Evolutionary conservation across 2,888 invertebrate genomes (phyloP).

Genomic region (Andrena bucephala): DNA sequence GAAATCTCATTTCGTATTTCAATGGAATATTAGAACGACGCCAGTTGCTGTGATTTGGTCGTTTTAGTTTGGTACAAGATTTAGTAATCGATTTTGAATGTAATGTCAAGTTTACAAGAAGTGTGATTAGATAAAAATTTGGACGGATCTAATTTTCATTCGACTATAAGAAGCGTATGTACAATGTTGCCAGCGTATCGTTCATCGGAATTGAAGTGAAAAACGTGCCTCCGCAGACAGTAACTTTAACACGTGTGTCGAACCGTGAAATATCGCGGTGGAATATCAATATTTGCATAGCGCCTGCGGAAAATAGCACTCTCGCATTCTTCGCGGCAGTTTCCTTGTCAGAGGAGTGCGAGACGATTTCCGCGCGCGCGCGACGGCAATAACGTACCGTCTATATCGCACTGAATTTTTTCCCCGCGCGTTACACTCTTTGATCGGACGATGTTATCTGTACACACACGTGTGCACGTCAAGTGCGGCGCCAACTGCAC

Average conservation of each 20-base stretch:
- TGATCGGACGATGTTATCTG: conserved; percentile 27
- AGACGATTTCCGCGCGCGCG: conserved; percentile 1
- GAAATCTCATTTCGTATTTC: neutral
- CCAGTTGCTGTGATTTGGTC: too few species aligned
- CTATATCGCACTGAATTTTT: conserved; percentile 18
- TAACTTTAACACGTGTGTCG: neutral
- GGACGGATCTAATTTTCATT: too few species aligned
- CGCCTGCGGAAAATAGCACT: neutral
- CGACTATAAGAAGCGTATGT: too few species aligned
- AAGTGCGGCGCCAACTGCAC: conserved; percentile 52
- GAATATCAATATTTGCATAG: conserved; percentile 35
- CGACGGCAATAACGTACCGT: neutral
- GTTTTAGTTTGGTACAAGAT: too few species aligned
- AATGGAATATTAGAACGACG: too few species aligned
- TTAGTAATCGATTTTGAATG: too few species aligned
- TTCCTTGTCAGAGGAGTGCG: conserved; percentile 9
- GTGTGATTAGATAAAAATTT: too few species aligned
- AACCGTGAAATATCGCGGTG: neutral
- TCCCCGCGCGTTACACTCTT: conserved; percentile 13
- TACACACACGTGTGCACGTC: neutral
- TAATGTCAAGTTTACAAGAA: too few species aligned
- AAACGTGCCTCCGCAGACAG: neutral
- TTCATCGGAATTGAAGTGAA: neutral
- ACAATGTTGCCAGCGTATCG: neutral
- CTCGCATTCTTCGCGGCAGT: conserved; percentile 11